Percentiles rank a stretch among this genome's conserved stretches.
phyloP scores from a whole-genome alignment of 2,797 vertebrate genomes.

The Coranthus polyacanthus region DNA sequence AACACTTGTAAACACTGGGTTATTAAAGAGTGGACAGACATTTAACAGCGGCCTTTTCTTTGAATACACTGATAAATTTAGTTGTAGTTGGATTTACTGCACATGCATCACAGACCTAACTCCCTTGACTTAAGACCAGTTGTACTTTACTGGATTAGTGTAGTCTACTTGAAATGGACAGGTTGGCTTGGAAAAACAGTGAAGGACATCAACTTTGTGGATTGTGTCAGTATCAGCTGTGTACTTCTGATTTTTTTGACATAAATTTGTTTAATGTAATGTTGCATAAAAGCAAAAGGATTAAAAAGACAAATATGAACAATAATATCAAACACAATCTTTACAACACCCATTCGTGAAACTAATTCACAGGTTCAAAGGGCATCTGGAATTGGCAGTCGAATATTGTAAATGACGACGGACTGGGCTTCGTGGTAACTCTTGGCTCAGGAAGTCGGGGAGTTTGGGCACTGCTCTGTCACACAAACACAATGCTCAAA shows the following conservation, averaged over 20 bases:
- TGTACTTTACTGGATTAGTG: conserved; percentile 4
- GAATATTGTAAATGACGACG: conserved; percentile 45
- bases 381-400: conserved; percentile 64
- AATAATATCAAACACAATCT: conserved; percentile 78
- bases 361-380: conserved; percentile 65
- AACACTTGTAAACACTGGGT: conserved; percentile 28
- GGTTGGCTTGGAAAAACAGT: conserved; percentile 15
- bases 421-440: conserved; percentile 46
- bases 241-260: conserved; percentile 47
- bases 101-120: conserved; percentile 18
- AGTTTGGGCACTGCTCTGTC: conserved; percentile 70
- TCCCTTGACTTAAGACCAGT: too few relatives aligned
- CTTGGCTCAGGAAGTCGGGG: conserved; percentile 69
- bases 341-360: conserved; percentile 76
- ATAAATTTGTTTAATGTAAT: conserved; percentile 76
- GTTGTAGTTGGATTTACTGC: conserved; percentile 26
- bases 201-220: conserved; percentile 5
- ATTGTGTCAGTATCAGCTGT: conserved; percentile 33
- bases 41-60: conserved; percentile 8
- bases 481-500: conserved; percentile 83
- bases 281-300: conserved; percentile 77
- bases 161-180: background rate
- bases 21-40: conserved; percentile 1
- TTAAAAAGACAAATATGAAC: conserved; percentile 76
- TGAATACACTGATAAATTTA: conserved; percentile 16